Percentiles rank a stretch among this genome's conserved stretches.
Evolutionary conservation across 2,797 vertebrate species (phyloP).

Genomic region (Zenarchopterus dispar): DNA sequence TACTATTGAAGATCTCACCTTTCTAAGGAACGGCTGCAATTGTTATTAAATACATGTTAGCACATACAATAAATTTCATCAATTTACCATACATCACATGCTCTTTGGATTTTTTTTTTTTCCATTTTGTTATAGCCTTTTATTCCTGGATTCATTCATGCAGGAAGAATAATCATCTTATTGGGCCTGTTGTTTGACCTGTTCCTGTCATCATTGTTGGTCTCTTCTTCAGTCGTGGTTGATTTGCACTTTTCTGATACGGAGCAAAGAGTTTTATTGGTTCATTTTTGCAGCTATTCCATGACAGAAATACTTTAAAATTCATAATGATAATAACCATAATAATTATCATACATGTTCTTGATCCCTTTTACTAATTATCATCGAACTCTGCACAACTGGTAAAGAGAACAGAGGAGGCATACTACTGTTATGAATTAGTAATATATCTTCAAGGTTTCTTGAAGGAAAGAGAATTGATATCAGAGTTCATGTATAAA

Average conservation of each 20-base stretch:
- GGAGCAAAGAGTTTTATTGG: slow-evolving; percentile 15
- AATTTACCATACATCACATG: no score
- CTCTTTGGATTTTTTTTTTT: no score
- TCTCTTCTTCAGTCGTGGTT: neutral
- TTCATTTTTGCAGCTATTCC: neutral
- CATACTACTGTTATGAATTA: slow-evolving; percentile 37
- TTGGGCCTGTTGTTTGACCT: no score
- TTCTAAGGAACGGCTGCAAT: no score
- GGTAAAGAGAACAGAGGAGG: slow-evolving; percentile 23
- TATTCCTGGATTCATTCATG: no score
- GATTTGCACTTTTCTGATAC: slow-evolving; percentile 11
- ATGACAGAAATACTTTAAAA: slow-evolving; percentile 15
- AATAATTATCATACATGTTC: slow-evolving; percentile 6
- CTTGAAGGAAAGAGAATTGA: slow-evolving; percentile 46
- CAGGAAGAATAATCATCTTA: no score
- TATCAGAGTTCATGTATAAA: slow-evolving; percentile 53
- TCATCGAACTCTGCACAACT: slow-evolving; percentile 24
- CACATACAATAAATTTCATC: no score
- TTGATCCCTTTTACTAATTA: slow-evolving; percentile 41
- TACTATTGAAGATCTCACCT: no score
- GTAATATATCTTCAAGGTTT: slow-evolving; percentile 44
- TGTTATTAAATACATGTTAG: no score
- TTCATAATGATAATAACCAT: neutral
- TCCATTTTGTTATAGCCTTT: no score
- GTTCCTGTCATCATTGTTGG: no score